Percentiles rank a stretch among this genome's conserved stretches.
phyloP scores from a whole-genome alignment of 1,140 invertebrate species.

The Battus philenor region DNA sequence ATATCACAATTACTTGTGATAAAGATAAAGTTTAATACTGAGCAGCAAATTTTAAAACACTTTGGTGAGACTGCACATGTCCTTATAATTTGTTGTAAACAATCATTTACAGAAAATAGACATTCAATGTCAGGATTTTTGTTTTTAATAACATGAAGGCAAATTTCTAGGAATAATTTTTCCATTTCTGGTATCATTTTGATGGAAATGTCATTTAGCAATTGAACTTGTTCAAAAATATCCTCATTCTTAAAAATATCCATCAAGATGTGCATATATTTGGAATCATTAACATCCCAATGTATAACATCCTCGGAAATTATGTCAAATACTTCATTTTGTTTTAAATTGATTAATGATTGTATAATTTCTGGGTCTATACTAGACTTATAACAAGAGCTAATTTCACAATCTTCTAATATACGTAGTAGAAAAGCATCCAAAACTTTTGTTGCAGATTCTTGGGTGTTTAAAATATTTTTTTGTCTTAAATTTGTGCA shows the following conservation, averaged over 20 bases:
- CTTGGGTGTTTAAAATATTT: constrained; percentile 6
- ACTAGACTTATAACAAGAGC: constrained; percentile 21
- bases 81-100: constrained; percentile 30
- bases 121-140: constrained; percentile 23
- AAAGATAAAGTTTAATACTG: constrained; percentile 47
- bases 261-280: constrained; percentile 22
- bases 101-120: constrained; percentile 23
- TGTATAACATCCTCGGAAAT: constrained; percentile 39
- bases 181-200: constrained; percentile 55
- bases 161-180: constrained; percentile 36
- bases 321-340: constrained; percentile 25
- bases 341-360: constrained; percentile 49
- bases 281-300: constrained; percentile 37
- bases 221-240: constrained; percentile 8
- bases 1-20: constrained; percentile 42
- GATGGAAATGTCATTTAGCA: constrained; percentile 37
- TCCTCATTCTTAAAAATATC: constrained; percentile 17
- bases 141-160: constrained; percentile 25
- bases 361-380: constrained; percentile 49
- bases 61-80: constrained; percentile 32
- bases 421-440: constrained; percentile 46
- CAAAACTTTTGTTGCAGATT: constrained; percentile 26
- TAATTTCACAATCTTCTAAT: constrained; percentile 32
- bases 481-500: constrained; percentile 16
- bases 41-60: constrained; percentile 54